Conservation (phyloP, 92 coral and sea anemone genomes). For the Heteractis magnifica region DNA sequence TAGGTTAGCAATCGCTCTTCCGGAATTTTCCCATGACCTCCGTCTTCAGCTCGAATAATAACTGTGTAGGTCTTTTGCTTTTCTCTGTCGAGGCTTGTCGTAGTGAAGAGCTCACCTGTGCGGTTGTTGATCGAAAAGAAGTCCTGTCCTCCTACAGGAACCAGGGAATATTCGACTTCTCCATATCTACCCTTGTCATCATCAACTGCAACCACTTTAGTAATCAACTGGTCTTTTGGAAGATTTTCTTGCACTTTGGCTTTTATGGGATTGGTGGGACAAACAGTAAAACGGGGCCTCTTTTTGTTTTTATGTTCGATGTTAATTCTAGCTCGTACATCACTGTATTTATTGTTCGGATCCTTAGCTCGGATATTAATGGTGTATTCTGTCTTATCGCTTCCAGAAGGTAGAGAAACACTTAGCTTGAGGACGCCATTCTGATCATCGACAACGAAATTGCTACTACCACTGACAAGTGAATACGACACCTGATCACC, state of each 20-base stretch:
- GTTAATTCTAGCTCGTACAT: slow-evolving; percentile 63
- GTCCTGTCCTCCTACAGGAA: slow-evolving; percentile 53
- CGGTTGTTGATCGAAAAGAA: slow-evolving; percentile 74
- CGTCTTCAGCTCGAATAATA: slow-evolving; percentile 80
- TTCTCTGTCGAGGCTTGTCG: slow-evolving; percentile 77
- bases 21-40: slow-evolving; percentile 67
- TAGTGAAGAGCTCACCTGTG: slow-evolving; percentile 75
- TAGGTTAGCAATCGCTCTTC: slow-evolving; percentile 74
- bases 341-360: slow-evolving; percentile 18
- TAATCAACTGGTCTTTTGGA: slow-evolving; percentile 55
- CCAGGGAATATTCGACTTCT: slow-evolving; percentile 68
- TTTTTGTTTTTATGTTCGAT: slow-evolving; percentile 77
- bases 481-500: slow-evolving; percentile 55
- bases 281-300: slow-evolving; percentile 70
- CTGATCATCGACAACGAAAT: slow-evolving; percentile 28
- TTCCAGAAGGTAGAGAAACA: slow-evolving; percentile 25
- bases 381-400: slow-evolving; percentile 54
- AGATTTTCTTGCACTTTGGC: slow-evolving; percentile 69
- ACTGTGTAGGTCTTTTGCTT: slow-evolving; percentile 46
- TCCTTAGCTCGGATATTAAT: slow-evolving; percentile 69
- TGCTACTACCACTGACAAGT: slow-evolving; percentile 30
- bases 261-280: slow-evolving; percentile 31
- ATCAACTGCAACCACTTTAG: slow-evolving; percentile 63
- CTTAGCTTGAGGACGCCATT: slow-evolving; percentile 67
- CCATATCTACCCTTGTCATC: slow-evolving; percentile 79